Percentiles rank a stretch among this genome's conserved stretches.
phyloP scores from a whole-genome alignment of 2,113 vertebrate genomes.

The Struthio camelus region DNA sequence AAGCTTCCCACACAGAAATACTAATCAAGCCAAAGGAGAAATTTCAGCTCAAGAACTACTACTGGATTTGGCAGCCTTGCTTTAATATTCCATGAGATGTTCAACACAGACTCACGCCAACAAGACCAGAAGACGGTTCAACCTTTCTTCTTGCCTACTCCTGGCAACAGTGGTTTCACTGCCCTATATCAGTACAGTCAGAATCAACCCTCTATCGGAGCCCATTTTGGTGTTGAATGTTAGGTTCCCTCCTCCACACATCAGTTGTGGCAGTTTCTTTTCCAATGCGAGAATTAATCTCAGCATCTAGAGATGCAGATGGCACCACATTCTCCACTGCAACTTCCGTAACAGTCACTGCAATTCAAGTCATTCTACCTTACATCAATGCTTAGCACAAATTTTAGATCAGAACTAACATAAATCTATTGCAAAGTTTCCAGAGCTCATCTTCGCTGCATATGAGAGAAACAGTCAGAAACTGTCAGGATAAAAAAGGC shows the following conservation, averaged over 20 bases:
- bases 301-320: not conserved
- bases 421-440: not conserved
- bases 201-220: not conserved
- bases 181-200: not conserved
- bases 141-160: not conserved
- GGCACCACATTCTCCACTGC: not conserved
- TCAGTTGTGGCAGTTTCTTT: not conserved
- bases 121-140: not conserved
- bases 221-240: not conserved
- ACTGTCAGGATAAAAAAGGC: not conserved
- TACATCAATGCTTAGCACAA: not conserved
- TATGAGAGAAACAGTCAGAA: not conserved
- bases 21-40: not conserved
- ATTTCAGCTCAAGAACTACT: not conserved
- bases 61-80: not conserved
- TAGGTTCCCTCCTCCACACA: not conserved
- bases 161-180: not conserved
- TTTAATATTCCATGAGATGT: not conserved
- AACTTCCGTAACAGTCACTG: not conserved
- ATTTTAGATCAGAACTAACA: not conserved
- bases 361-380: not conserved
- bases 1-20: not conserved
- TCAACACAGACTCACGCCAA: not conserved
- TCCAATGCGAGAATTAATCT: not conserved
- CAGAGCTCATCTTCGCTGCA: not conserved